Percentiles rank a stretch among this genome's conserved stretches.
Conservation (phyloP, 2,888 invertebrate genomes). For the Aphodius granarius region DNA sequence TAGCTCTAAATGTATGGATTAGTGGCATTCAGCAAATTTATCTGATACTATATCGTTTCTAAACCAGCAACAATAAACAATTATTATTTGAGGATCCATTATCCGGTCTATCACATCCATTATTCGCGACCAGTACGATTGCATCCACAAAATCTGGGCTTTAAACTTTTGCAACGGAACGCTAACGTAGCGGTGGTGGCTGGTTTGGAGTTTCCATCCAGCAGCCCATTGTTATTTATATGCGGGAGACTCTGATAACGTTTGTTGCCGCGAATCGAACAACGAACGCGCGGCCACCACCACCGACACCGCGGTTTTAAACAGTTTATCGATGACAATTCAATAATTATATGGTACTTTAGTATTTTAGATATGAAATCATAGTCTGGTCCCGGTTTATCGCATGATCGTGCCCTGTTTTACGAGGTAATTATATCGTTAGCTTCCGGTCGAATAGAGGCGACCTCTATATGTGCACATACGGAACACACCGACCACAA, state of each 20-base stretch:
- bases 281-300: neutral
- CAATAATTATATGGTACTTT: conserved; percentile 43
- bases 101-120: neutral
- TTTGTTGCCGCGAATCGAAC: neutral
- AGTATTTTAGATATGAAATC: conserved; percentile 42
- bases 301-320: conserved; percentile 29
- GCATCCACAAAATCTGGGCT: neutral
- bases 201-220: neutral
- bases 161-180: neutral
- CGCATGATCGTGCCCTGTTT: conserved; percentile 38
- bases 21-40: neutral
- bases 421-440: conserved; percentile 41
- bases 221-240: neutral
- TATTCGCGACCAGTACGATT: neutral
- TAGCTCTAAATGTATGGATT: neutral
- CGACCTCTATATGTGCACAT: neutral
- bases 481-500: neutral
- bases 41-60: neutral
- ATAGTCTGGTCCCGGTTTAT: conserved; percentile 36
- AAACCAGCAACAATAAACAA: neutral
- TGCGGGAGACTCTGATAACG: neutral
- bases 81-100: neutral
- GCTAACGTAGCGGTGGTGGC: neutral
- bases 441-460: conserved; percentile 25
- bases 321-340: conserved; percentile 43